phyloP scores from a whole-genome alignment of 2,888 invertebrate species.

The Lordiphosa fenestrarum region DNA sequence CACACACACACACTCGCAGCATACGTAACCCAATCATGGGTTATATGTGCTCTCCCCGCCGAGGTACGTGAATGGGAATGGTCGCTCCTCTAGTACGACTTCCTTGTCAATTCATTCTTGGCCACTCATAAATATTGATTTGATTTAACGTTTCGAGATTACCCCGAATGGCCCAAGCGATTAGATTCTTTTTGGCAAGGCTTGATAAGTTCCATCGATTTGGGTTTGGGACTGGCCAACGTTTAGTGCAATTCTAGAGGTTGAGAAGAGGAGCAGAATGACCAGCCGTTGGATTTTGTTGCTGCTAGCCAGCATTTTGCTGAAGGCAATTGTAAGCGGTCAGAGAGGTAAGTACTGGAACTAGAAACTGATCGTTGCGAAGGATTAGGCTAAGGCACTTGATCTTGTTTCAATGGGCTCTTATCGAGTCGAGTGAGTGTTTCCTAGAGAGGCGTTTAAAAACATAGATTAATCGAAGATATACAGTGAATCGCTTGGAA shows the following conservation, averaged over 20 bases:
- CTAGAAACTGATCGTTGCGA: background rate
- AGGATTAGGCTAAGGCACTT: constrained; percentile 11
- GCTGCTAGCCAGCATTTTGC: constrained; percentile 21
- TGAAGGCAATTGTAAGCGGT: constrained; percentile 23
- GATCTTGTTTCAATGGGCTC: background rate
- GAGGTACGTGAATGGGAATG: constrained; percentile 24
- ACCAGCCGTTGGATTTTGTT: constrained; percentile 14
- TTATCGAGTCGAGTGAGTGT: too few relatives aligned
- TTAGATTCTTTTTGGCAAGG: constrained; percentile 46
- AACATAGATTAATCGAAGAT: too few relatives aligned
- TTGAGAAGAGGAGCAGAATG: constrained; percentile 36
- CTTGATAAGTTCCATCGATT: constrained; percentile 5
- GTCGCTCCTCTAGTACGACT: constrained; percentile 12
- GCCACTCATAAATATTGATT: constrained; percentile 32
- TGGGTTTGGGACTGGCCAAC: background rate
- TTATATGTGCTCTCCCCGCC: background rate
- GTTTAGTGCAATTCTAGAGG: constrained; percentile 44
- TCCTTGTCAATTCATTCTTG: constrained; percentile 17
- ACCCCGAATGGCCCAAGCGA: constrained; percentile 31
- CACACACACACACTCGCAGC: constrained; percentile 1
- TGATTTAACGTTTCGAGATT: constrained; percentile 54
- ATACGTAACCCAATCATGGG: constrained; percentile 32
- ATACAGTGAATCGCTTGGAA: too few relatives aligned
- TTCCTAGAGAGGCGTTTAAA: too few relatives aligned
- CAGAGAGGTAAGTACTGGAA: constrained; percentile 37